Conservation (phyloP, 2,888 invertebrate genomes). For the Plagodis dolabraria region DNA sequence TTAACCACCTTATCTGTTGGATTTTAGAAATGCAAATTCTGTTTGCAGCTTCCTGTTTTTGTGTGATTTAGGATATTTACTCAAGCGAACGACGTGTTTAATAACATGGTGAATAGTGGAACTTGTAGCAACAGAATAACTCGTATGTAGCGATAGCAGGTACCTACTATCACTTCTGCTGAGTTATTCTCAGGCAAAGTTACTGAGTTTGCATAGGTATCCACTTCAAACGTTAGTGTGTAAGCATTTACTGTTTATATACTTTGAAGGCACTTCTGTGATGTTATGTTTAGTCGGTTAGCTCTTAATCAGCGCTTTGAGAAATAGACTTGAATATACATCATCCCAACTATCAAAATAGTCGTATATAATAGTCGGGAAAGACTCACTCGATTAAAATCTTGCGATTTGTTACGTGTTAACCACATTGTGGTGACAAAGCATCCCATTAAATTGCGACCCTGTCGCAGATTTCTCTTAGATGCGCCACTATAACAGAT, state of each 20-base stretch:
- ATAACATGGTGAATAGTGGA: constrained; percentile 62
- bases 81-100: constrained; percentile 67
- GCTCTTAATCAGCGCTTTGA: no score
- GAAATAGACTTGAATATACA: no score
- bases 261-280: background rate
- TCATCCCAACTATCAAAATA: no score
- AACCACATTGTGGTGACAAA: no score
- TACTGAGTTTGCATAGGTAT: constrained; percentile 2
- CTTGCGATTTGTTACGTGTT: no score
- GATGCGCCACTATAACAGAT: no score
- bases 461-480: no score
- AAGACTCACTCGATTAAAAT: no score
- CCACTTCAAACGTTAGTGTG: background rate
- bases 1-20: constrained; percentile 36
- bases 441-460: no score
- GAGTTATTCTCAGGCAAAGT: background rate
- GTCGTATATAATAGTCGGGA: no score
- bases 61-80: constrained; percentile 75
- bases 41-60: constrained; percentile 66
- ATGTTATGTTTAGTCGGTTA: no score
- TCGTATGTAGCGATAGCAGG: background rate
- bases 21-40: constrained; percentile 74
- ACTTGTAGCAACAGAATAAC: constrained; percentile 9
- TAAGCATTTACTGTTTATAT: background rate
- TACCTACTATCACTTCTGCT: background rate